Evolutionary conservation across 2,888 invertebrate genomes (phyloP).

Genomic region (Dyspetes luteomarginatus): DNA sequence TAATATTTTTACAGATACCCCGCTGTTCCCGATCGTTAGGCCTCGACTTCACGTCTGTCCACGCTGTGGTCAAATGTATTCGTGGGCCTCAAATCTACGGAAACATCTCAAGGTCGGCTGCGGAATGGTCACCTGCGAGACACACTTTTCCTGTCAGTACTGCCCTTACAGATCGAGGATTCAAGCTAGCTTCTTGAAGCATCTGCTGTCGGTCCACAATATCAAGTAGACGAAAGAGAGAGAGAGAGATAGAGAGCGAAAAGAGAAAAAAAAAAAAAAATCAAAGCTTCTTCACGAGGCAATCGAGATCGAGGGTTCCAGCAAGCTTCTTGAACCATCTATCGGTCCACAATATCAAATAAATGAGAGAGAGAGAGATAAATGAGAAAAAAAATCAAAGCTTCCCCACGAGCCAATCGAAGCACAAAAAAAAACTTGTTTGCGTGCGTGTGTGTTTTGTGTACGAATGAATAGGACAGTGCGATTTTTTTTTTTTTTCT

Average conservation of each 20-base stretch:
- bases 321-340: too few species aligned
- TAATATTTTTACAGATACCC: constrained; percentile 79
- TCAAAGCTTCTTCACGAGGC: constrained; percentile 60
- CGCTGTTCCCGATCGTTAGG: constrained; percentile 81
- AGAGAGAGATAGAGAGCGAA: constrained; percentile 44
- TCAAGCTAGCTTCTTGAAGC: constrained; percentile 82
- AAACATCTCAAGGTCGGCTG: constrained; percentile 83
- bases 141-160: constrained; percentile 83
- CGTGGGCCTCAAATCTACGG: constrained; percentile 82
- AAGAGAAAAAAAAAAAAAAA: constrained; percentile 19
- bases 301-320: constrained; percentile 59
- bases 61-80: constrained; percentile 83
- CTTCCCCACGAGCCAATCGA: too few species aligned
- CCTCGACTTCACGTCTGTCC: constrained; percentile 82
- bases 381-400: constrained; percentile 52
- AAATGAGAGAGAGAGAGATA: too few species aligned
- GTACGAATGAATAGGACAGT: constrained; percentile 52
- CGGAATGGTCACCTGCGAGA: constrained; percentile 82
- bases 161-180: constrained; percentile 83
- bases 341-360: too few species aligned
- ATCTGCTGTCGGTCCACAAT: constrained; percentile 82
- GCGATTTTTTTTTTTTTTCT: constrained; percentile 37
- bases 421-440: constrained; percentile 35
- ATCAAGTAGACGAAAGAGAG: constrained; percentile 78
- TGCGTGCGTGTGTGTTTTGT: constrained; percentile 51